Conservation (phyloP, 64 coral and sea anemone genomes). For the Porites lutea region DNA sequence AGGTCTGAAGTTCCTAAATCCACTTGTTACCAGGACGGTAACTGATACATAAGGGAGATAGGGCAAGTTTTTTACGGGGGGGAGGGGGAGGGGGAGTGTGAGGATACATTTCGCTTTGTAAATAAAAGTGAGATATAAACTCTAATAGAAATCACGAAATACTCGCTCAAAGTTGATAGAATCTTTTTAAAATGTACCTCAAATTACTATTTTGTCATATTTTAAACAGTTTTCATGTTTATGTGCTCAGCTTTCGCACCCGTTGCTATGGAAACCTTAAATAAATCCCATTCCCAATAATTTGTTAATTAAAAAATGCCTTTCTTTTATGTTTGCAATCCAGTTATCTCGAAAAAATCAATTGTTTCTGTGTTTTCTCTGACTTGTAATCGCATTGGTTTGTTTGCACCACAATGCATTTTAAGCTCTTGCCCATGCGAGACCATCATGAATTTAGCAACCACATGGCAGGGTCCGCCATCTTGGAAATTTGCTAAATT, state of each 20-base stretch:
- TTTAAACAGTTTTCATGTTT: neutral
- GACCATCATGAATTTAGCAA: neutral
- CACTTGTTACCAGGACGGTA: no score
- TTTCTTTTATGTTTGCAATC: neutral
- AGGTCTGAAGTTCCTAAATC: no score
- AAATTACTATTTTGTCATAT: neutral
- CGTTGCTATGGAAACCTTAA: neutral
- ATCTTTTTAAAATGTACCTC: neutral
- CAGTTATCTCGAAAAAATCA: conserved; percentile 48
- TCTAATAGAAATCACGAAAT: neutral
- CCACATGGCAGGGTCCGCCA: no score
- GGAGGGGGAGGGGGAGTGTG: no score
- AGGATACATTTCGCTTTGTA: no score
- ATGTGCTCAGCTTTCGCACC: neutral
- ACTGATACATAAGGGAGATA: no score
- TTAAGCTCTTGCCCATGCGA: neutral
- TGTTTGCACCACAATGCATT: conserved; percentile 10
- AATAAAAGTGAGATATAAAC: neutral
- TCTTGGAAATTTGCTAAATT: no score
- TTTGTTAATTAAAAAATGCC: neutral
- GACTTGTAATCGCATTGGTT: conserved; percentile 33
- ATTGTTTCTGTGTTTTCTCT: conserved; percentile 36
- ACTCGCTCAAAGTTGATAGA: neutral
- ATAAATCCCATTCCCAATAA: neutral
- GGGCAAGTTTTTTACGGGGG: no score